phyloP scores from a whole-genome alignment of 2,113 vertebrate genomes.

The Gasterosteus nipponicus region DNA sequence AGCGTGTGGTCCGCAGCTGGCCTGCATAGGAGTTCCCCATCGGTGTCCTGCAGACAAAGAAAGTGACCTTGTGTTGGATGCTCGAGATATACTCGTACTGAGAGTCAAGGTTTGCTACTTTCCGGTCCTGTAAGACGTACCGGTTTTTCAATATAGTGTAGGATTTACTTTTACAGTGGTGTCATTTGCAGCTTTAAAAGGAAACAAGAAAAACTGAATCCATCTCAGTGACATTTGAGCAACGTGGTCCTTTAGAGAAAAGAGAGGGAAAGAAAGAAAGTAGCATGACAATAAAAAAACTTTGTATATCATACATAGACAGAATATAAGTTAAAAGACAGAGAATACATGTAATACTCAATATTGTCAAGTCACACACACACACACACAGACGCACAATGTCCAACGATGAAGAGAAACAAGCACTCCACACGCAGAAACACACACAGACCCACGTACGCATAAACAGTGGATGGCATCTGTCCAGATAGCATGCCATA shows the following conservation, averaged over 20 bases:
- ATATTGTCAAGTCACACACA: not conserved
- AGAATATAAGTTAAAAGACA: slow-evolving; percentile 1
- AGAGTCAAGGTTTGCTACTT: not conserved
- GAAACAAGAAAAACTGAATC: not conserved
- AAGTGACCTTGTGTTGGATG: not conserved
- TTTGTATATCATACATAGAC: not conserved
- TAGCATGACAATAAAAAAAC: not conserved
- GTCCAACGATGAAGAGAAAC: not conserved
- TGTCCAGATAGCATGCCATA: slow-evolving; percentile 73
- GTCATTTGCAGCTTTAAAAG: not conserved
- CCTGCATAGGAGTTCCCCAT: slow-evolving; percentile 98
- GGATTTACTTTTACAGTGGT: not conserved
- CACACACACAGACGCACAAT: not conserved
- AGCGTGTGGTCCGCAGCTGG: slow-evolving; percentile 92
- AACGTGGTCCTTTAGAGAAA: not conserved
- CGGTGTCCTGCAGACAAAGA: slow-evolving; percentile 69
- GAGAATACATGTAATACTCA: slow-evolving; percentile 1
- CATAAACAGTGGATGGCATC: slow-evolving; percentile 49
- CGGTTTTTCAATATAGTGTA: not conserved
- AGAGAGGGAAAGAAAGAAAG: not conserved
- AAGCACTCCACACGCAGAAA: slow-evolving; percentile 13
- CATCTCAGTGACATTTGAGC: not conserved
- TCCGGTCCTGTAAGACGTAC: not conserved
- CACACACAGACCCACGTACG: slow-evolving; percentile 22
- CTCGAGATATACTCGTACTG: not conserved